Conservation (phyloP, 2,888 invertebrate genomes). For the Leptinotarsa peninsularis region DNA sequence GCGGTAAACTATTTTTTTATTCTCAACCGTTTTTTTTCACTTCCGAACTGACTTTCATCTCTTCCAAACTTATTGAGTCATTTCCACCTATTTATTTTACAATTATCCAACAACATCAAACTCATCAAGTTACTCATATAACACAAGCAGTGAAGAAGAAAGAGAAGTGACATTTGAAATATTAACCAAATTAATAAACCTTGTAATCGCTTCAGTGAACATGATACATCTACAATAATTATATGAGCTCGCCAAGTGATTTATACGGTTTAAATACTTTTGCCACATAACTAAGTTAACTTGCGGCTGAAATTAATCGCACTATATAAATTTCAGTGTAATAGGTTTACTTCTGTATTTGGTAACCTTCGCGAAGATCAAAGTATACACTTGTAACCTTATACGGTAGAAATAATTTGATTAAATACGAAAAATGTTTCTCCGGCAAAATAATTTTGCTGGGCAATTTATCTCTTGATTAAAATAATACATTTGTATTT, state of each 20-base stretch:
- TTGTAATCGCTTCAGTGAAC: conserved; percentile 3
- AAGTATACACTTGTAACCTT: conserved; percentile 16
- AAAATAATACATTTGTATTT: conserved; percentile 7
- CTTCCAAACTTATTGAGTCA: too few relatives aligned
- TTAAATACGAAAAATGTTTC: conserved; percentile 12
- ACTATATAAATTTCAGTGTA: conserved; percentile 34
- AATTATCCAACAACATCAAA: too few relatives aligned
- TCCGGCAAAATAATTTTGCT: neutral
- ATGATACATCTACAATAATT: conserved; percentile 13
- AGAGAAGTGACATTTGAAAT: neutral
- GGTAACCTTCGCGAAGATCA: conserved; percentile 25
- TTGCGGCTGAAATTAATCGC: conserved; percentile 19
- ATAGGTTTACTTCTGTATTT: conserved; percentile 27
- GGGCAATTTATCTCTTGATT: neutral
- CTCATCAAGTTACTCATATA: too few relatives aligned
- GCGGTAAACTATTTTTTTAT: too few relatives aligned
- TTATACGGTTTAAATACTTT: conserved; percentile 14
- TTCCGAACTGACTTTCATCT: too few relatives aligned
- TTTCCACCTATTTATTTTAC: too few relatives aligned
- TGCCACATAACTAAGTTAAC: conserved; percentile 21
- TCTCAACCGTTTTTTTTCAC: too few relatives aligned
- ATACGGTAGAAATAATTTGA: conserved; percentile 13
- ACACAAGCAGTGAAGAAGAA: too few relatives aligned
- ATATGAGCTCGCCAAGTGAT: neutral
- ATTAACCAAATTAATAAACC: conserved; percentile 14